Percentiles rank a stretch among this genome's conserved stretches.
phyloP scores from a whole-genome alignment of 1,140 invertebrate genomes.

The Eumaeus atala region DNA sequence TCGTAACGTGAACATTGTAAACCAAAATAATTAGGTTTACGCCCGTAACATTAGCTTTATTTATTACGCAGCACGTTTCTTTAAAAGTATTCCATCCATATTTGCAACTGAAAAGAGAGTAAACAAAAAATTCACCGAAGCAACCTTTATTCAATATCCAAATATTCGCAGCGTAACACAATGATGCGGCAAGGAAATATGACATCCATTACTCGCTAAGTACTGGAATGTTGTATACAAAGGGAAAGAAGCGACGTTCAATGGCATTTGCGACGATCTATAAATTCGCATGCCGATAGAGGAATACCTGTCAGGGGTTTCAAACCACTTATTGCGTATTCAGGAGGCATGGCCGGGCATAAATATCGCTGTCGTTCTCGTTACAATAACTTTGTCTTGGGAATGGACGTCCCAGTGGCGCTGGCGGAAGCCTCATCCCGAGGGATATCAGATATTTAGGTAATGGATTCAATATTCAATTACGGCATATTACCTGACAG shows the following conservation, averaged over 20 bases:
- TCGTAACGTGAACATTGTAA: neutral
- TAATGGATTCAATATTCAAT: conserved; percentile 45
- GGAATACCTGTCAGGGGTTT: conserved; percentile 20
- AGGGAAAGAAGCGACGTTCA: conserved; percentile 12
- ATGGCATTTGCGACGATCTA: conserved; percentile 10
- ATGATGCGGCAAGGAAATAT: neutral
- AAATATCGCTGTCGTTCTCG: conserved; percentile 68
- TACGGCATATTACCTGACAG: neutral
- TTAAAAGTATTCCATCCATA: conserved; percentile 29
- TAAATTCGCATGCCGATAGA: conserved; percentile 5
- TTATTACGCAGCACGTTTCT: conserved; percentile 32
- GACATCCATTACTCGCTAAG: conserved; percentile 15
- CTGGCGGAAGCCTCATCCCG: conserved; percentile 42
- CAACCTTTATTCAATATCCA: conserved; percentile 53
- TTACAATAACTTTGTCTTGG: conserved; percentile 61
- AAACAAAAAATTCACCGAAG: conserved; percentile 38
- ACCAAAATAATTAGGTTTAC: neutral
- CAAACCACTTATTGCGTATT: conserved; percentile 52
- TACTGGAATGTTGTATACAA: conserved; percentile 7
- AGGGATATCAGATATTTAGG: conserved; percentile 55
- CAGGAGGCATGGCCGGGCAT: conserved; percentile 54
- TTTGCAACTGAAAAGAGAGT: conserved; percentile 47
- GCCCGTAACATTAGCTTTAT: neutral
- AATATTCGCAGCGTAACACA: conserved; percentile 21
- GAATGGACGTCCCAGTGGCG: conserved; percentile 45